Evolutionary conservation across 2,888 invertebrate species (phyloP), one percentile per base, ranked within the genome.

Genomic region (Meiosimyza platycephala): DNA sequence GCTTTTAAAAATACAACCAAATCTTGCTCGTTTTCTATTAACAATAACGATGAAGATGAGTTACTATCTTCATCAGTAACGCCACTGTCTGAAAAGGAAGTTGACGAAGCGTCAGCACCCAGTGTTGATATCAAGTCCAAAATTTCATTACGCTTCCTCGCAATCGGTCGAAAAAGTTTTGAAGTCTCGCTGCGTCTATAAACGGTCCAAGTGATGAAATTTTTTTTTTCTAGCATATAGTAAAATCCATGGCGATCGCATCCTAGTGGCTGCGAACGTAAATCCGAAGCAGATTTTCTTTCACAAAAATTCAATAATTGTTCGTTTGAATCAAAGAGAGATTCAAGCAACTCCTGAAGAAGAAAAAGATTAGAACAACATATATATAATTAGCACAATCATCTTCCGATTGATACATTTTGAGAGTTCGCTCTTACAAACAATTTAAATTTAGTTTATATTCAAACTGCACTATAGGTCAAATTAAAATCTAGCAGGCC

Each of bases 331-430:
- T 48, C 6, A 2, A 69, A 28, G 11, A 69, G 60, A 48, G 59
- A 60, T 57, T 69, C 68, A 7, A 69, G 50, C 28, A 69, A 22
- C 9, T 69, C 68, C 68, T 69, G 40, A 11, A 33, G 16, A 47
- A 40, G 4, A 7, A 5, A 57, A 5, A 57, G 3, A 28, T 28
- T 28, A 57, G 9, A 57, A 2, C 6, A 18, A 18, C 2, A 4
- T 55, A 6, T 11, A 3, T 16, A 16, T 18, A 16, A 59, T 59
- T 16, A 40, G 2, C 15, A 28, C 28, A 28, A 28, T 4, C 0
- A 28, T 2, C 2, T 28, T 4, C 28, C 28, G 28, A 28, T 28
- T 28, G 28, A 28, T 28, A 28, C 3, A 28, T 28, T 28, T 28
- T 4, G 28, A 2, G 28, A 28, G 28, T 28, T 3, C 28, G 28